phyloP scores from a whole-genome alignment of 2,797 vertebrate species.

The Gymnopithys bicolor region DNA sequence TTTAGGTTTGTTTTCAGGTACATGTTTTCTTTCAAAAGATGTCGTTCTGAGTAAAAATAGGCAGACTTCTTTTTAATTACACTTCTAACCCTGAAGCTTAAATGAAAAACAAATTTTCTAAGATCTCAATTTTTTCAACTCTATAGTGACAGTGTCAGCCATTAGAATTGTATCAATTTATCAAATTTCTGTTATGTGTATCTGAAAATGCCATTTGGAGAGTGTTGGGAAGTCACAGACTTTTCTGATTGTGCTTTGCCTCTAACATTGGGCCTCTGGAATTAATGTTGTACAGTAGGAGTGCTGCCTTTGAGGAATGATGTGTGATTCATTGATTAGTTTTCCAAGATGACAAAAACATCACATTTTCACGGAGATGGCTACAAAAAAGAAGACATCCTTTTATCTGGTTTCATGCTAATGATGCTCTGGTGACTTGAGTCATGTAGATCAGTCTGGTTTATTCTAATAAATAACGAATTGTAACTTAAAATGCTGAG shows the following conservation, averaged over 20 bases:
- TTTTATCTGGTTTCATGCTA: background rate
- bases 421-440: background rate
- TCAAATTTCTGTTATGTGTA: background rate
- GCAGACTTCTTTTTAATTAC: background rate
- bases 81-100: background rate
- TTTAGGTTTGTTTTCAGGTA: background rate
- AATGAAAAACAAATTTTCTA: background rate
- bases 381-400: background rate
- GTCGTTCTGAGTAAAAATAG: background rate
- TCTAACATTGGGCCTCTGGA: background rate
- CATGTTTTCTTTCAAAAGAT: background rate
- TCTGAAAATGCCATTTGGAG: background rate
- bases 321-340: background rate
- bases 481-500: background rate
- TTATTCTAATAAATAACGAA: background rate
- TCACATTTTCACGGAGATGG: background rate
- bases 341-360: background rate
- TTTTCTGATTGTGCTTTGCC: background rate
- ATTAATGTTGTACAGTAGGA: background rate
- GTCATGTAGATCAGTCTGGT: background rate
- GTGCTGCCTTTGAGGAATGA: background rate
- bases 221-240: background rate
- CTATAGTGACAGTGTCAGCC: background rate
- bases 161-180: background rate
- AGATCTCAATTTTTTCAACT: background rate